Evolutionary conservation across 2,888 invertebrate genomes (phyloP).

Genomic region (Acanthococcus lagerstroemiae): DNA sequence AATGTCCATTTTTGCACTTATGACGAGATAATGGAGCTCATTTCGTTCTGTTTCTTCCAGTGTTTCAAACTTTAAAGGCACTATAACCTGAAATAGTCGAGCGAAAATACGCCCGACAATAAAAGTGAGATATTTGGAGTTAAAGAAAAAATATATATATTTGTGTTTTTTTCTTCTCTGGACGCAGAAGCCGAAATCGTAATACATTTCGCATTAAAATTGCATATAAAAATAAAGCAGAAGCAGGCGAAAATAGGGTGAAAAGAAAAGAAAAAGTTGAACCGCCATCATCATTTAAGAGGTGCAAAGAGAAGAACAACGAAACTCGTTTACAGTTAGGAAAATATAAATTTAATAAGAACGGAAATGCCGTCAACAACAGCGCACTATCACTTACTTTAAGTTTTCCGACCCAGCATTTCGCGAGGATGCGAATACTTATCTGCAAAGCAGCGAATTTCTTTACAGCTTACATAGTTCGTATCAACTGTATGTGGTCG

Average conservation of each 20-base stretch:
- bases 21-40: no score
- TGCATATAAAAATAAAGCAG: background rate
- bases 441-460: conserved; percentile 13
- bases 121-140: no score
- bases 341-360: conserved; percentile 26
- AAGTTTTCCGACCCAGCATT: conserved; percentile 14
- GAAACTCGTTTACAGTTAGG: conserved; percentile 23
- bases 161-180: no score
- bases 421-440: conserved; percentile 8
- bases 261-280: conserved; percentile 8
- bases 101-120: no score
- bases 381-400: conserved; percentile 24
- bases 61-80: no score
- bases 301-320: conserved; percentile 17
- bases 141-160: no score
- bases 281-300: conserved; percentile 20
- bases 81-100: no score
- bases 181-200: no score
- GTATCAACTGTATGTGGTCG: background rate
- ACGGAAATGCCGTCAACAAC: conserved; percentile 25
- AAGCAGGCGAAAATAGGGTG: background rate
- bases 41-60: no score
- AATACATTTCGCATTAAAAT: background rate
- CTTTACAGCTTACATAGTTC: background rate
- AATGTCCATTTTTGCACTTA: no score